Evolutionary conservation across 30 jellyfish, hydroid and myxozoan species (phyloP).

Genomic region (Euphysa ruthae): DNA sequence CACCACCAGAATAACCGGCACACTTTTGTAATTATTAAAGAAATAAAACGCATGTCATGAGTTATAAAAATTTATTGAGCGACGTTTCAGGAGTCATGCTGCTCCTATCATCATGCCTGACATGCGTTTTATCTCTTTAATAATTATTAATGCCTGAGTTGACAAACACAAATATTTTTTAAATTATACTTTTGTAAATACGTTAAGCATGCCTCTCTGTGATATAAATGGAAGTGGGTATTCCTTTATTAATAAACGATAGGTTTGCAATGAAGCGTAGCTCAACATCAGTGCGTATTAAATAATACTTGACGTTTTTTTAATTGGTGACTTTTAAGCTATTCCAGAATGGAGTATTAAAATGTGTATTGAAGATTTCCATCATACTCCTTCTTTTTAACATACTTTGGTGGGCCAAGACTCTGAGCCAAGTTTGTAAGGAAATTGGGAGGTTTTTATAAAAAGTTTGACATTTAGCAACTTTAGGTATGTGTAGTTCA

Average conservation of each 20-base stretch:
- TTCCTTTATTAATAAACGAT: neutral
- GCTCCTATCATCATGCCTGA: too few species aligned
- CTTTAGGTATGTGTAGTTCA: slow-evolving; percentile 1
- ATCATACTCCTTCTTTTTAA: neutral
- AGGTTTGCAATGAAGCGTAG: slow-evolving; percentile 1
- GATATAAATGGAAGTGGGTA: slow-evolving; percentile 6
- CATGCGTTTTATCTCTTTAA: neutral
- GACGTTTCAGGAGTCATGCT: too few species aligned
- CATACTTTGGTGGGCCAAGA: neutral
- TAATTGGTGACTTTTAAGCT: slow-evolving; percentile 2
- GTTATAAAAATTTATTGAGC: too few species aligned
- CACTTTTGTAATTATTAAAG: slow-evolving; percentile 1
- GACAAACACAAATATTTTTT: too few species aligned
- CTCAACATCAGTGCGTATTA: neutral
- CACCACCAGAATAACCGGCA: slow-evolving; percentile 8
- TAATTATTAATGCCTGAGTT: too few species aligned
- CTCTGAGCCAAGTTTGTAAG: neutral
- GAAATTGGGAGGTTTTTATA: slow-evolving; percentile 3
- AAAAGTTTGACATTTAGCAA: neutral
- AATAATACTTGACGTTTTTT: neutral
- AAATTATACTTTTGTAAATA: neutral
- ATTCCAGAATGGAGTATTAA: neutral
- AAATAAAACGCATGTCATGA: too few species aligned
- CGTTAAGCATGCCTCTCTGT: slow-evolving; percentile 5
- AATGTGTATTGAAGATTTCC: neutral